Evolutionary conservation across 2,113 vertebrate species (phyloP), one percentile per base, ranked within the genome.

Genomic region (Pongo pygmaeus): DNA sequence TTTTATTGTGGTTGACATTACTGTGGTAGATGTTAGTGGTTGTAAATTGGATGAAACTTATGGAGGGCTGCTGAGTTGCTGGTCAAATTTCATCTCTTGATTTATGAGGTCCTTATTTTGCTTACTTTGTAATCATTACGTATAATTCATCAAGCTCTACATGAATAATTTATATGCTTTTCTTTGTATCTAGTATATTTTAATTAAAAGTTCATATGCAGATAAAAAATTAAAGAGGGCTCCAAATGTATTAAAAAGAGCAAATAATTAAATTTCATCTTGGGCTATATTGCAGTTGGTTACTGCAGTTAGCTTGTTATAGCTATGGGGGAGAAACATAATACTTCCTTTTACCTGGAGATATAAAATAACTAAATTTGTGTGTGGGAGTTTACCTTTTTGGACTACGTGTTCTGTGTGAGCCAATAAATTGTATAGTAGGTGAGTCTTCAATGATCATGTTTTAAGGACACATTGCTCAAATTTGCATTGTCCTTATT

Each of bases 381-480:
- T 79, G 30, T 46, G 27, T 67, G 9, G 23, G 81, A 5, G 35
- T 61, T 93, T 93, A 50, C 14, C 27, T 55, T 86, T 97, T 69
- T 77, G 46, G 52, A 64, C 81, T 74, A 46, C 32, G 16, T n/a
- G 1, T 94, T 93, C 43, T 80, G 10, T 79, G 13, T 70, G 40
- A 72, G 14, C 25, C 48, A 55, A 32, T 69, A 8, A 61, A 50
- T 48, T 83, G 1, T 72, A n/a, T 14, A 77, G 64, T 35, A 46
- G 27, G 57, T 1, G 6, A 84, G 50, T 55, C 20, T 43, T 94
- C 18, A 43, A 5, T 75, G 35, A 61, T 55, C 35, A 27, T 18
- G 8, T 92, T 86, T 84, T 84, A 91, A 94, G 61, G 79, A 67
- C 9, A 52, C 14, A n/a, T 57, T 93, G 43, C 97, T 97, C 79